Evolutionary conservation across 2,113 vertebrate genomes (phyloP), one percentile per base, ranked within the genome.

Genomic region (Paradoxurus hermaphroditus): DNA sequence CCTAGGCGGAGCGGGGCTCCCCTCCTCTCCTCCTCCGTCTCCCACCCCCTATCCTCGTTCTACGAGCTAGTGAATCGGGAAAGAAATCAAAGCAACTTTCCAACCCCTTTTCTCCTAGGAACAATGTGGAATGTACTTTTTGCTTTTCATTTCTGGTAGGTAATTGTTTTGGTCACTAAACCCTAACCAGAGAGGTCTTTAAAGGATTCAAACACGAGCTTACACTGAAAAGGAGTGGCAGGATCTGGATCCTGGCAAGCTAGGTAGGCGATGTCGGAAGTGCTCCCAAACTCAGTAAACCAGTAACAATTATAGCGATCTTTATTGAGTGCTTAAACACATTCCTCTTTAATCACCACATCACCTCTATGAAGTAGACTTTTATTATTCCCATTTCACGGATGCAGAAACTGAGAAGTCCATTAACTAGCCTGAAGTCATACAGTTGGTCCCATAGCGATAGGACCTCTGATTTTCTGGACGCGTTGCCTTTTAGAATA

Each of bases 401-500:
- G 70, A 88, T 91, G 27, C 27, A 96, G 49, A 59, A 86, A 63
- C 56, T 21, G 78, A 96, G 29, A 96, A 46, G n/a, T 93, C 94
- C 65, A 27, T 68, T 34, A 31, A 39, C 34, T 34, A 70, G 34
- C 19, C 34, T 23, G 77, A 51, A 7, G 4, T 75, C 59, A 77
- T 23, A 72, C 9, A 68, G 72, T 49, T 53, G 53, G 7, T n/a
- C 53, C 53, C 16, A 10, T 3, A 36, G 41, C 4, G 18, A 44
- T 1, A 63, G 7, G 68, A 41, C 10, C 21, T 81, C 44, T 95
- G 62, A 62, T 78, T 79, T 83, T 31, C 29, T 39, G 67, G 68
- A 4, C 34, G 59, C 10, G 10, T 7, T 29, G 49, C 19, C 16
- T 90, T 49, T 91, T 79, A 27, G 4, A 83, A 90, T 89, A 90